A percentile compares a stretch with the other conserved stretches of the same genome.
These are phyloP conservation scores for Ruditapes philippinarum DNA, from an alignment of 1,140 invertebrate species.

Conservation along the genomic window DNA sequence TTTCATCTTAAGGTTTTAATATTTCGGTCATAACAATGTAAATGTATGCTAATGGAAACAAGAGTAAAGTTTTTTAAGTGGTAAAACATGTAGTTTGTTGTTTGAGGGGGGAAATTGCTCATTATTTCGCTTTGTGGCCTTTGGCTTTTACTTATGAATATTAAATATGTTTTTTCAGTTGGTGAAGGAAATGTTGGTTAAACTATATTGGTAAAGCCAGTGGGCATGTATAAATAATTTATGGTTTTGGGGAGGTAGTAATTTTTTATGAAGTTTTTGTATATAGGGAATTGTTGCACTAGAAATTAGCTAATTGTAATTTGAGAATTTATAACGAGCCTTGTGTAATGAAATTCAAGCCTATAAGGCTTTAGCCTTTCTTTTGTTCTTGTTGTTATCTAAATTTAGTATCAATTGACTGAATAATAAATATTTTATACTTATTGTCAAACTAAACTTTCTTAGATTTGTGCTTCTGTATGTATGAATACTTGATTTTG, in stretches of 20 bases:
- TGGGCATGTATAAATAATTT: constrained; percentile 3
- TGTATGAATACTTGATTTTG: too few species aligned
- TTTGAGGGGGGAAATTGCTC: neutral
- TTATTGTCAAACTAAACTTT: too few species aligned
- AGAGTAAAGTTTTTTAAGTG: neutral
- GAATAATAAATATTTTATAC: too few species aligned
- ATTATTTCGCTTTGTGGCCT: neutral
- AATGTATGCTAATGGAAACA: neutral
- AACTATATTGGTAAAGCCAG: neutral
- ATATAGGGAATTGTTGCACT: neutral
- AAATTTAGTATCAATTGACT: too few species aligned
- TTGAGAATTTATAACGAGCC: too few species aligned
- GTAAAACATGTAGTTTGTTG: neutral
- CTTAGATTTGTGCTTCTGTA: too few species aligned
- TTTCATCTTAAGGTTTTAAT: too few species aligned
- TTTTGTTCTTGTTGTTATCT: too few species aligned
- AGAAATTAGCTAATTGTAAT: too few species aligned
- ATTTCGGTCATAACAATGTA: too few species aligned
- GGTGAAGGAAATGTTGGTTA: neutral
- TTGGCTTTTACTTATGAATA: constrained; percentile 13
- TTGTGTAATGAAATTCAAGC: too few species aligned
- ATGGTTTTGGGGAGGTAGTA: neutral
- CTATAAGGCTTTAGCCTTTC: too few species aligned
- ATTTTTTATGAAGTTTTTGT: neutral
- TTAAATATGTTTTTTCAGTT: neutral